Evolutionary conservation across 2,888 invertebrate species (phyloP), one percentile per base, ranked within the genome.

Genomic region (Chrysolina haemoptera): DNA sequence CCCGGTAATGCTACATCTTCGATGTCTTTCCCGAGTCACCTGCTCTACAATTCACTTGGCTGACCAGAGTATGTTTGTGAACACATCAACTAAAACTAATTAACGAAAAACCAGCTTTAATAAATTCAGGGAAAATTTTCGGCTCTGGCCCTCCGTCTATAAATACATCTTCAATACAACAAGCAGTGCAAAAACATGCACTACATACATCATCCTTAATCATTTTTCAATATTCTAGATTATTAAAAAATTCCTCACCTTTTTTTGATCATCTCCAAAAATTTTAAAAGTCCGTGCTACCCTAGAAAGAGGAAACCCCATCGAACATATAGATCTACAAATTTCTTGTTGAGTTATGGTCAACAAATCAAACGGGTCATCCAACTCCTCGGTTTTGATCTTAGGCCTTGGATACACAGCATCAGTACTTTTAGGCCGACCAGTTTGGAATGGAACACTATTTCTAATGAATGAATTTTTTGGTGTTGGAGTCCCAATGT

Each of bases 251-350:
- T 22, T 9, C 10, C 68, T 88, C 87, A 95, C 95, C 92, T 95
- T 95, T 88, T 96, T 96, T 88, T 96, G 95, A 89, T 96, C 93
- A 85, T 90, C 91, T 73, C 96, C 96, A 78, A 95, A 89, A 66
- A 93, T 89, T 80, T 92, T 91, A 80, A 94, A 94, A n/a, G 95
- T 94, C 82, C 95, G 91, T 6, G 94, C 93, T 18, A 95, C 96
- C 86, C 95, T 91, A 73, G 94, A 91, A 68, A 94, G 86, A 0
- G 95, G 94, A 85, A 98, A 98, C 0, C 98, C 98, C 97, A 98
- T 98, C 75, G 92, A 91, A 83, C 93, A 93, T 73, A 97, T 92
- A 78, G 92, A 93, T 83, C 91, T 90, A 68, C 94, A 95, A 84
- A 95, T 89, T 50, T 89, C 90, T 86, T 94, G 93, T 71, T 91